Conservation (phyloP, 2,113 vertebrate species). For the Salvator merianae region DNA sequence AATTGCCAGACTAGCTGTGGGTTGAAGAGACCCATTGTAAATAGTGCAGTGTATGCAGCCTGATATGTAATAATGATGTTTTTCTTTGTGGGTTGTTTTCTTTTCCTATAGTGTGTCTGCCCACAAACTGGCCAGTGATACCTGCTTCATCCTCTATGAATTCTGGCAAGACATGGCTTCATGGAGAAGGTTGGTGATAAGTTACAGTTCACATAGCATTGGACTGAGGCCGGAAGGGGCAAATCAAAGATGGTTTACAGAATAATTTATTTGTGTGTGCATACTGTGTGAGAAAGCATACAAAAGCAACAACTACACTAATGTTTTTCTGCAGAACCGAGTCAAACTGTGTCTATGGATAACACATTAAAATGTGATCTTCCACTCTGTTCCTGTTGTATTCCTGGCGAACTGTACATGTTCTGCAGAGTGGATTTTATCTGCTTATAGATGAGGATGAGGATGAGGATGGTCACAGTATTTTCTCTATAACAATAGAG, state of each 20-base stretch:
- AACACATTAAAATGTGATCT: no score
- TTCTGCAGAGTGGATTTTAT: no score
- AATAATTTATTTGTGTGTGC: not conserved
- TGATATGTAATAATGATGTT: not conserved
- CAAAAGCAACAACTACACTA: no score
- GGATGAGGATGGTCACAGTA: no score
- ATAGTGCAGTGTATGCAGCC: no score
- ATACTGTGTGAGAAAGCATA: not conserved
- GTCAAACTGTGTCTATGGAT: no score
- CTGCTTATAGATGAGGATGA: no score
- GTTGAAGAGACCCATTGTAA: not conserved
- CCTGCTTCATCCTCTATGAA: constrained; percentile 90
- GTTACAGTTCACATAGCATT: fast-evolving
- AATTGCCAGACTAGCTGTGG: not conserved
- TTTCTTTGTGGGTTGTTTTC: constrained; percentile 6
- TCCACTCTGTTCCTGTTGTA: no score
- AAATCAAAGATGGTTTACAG: not conserved
- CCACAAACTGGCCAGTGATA: constrained; percentile 84
- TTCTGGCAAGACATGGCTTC: constrained; percentile 92
- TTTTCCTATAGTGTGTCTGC: constrained; percentile 81
- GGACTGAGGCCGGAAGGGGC: not conserved
- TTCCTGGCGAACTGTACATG: no score
- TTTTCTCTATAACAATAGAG: no score
- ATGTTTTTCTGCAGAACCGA: no score
- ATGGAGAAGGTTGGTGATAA: constrained; percentile 88